Percentiles rank a stretch among this genome's conserved stretches.
Conservation (phyloP, 2,888 invertebrate genomes). For the Zaprionus lineosus region DNA sequence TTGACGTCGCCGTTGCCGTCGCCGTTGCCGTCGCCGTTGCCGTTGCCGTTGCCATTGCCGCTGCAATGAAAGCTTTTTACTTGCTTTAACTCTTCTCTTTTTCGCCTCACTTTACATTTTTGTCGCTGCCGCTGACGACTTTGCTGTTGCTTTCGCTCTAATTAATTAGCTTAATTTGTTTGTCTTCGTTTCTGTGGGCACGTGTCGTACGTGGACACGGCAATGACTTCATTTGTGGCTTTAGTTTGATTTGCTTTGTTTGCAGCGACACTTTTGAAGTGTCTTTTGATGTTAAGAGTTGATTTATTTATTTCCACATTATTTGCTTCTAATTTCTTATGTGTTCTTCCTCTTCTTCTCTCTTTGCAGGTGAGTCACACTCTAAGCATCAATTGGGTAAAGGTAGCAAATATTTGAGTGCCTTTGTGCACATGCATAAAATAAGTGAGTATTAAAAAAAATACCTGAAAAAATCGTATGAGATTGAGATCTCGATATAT, state of each 20-base stretch:
- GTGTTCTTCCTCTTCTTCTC: constrained; percentile 17
- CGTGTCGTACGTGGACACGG: constrained; percentile 37
- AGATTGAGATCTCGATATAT: too few relatives aligned
- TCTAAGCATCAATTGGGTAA: constrained; percentile 4
- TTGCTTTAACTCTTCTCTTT: too few relatives aligned
- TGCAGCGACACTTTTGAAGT: too few relatives aligned
- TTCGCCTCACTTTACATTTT: too few relatives aligned
- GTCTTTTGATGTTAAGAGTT: too few relatives aligned
- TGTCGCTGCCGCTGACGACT: constrained; percentile 11
- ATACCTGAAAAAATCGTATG: too few relatives aligned
- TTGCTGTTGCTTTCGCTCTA: constrained; percentile 36
- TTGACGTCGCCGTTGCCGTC: constrained; percentile 15
- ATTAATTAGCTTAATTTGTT: constrained; percentile 68
- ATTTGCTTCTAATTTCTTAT: constrained; percentile 27
- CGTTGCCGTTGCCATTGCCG: constrained; percentile 14
- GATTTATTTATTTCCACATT: constrained; percentile 8
- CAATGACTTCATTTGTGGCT: constrained; percentile 38
- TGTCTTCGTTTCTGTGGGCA: constrained; percentile 35
- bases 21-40: constrained; percentile 15
- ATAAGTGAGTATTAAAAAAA: too few relatives aligned
- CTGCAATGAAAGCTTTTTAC: too few relatives aligned
- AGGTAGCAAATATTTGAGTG: constrained; percentile 3
- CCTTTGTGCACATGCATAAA: too few relatives aligned
- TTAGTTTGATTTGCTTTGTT: constrained; percentile 24
- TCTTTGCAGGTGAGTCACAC: constrained; percentile 64